Base-by-base conservation (phyloP, 2,797 vertebrate genomes). In the Acanthopagrus latus region DNA sequence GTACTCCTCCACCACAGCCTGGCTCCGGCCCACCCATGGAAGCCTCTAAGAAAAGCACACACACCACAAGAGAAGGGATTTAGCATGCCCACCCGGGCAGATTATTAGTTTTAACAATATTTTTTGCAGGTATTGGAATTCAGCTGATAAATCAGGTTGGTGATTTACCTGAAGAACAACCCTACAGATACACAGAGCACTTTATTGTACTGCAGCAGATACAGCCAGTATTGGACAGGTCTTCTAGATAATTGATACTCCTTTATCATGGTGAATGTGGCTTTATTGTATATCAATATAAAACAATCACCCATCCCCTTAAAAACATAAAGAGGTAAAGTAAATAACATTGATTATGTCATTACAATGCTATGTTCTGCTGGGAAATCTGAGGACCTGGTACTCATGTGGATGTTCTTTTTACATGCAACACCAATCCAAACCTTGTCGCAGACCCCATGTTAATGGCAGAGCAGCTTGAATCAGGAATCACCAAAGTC, bases 1-100 rank as follows among this genome's bases (percentile, higher is more conserved):
- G 71, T 98, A 99, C 70, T 99, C 98, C 7, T 99, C 97, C 74
- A 97, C 96, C 33, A 99, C 98, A 0, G 94, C 91, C 20, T 80
- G 93, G 89, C 97, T 96, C 76, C 98, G 95, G 12, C 91, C 94
- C 41, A 97, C 81, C 98, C 98, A 99, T 0, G 96, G 96, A 56
- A 99, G 74, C 56, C 92, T 96, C 98, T 99, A 27, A 60, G 69
- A 2, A 38, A 70, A 33, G 55, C 9, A 58, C 8, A 62, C 54
- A 29, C 54, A 33, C 16, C 51, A 59, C 23, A 20, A 77, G 1
- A 25, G 8, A 14, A 7, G 0, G 17, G 41, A 54, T 46, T 47
- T 14, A 64, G 1, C 0, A 20, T 10, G 25, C 11, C 10, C 7
- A 47, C 18, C 38, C 10, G 7, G 7, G 12, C 7, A 0, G 20